Percentiles rank a stretch among this genome's conserved stretches.
These are phyloP conservation scores for Tenebrio molitor DNA, from an alignment of 1,140 invertebrate genomes.

Conservation along the genomic window DNA sequence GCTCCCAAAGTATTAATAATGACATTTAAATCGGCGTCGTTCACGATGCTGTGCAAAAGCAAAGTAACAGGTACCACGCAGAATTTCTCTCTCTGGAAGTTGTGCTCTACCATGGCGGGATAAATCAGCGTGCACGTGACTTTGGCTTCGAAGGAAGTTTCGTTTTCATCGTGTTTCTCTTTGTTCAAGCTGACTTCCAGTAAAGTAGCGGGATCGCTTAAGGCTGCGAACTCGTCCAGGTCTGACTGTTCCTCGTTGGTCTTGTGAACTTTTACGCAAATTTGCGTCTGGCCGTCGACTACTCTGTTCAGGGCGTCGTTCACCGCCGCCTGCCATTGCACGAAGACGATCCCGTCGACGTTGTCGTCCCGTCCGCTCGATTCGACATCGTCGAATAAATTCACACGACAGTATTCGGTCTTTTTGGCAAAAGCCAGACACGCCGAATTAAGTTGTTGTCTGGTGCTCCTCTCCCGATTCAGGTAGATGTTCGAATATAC, in stretches of 20 bases:
- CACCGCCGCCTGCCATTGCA: slow-evolving; percentile 70
- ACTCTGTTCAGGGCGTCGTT: slow-evolving; percentile 64
- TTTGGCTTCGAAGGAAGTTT: slow-evolving; percentile 56
- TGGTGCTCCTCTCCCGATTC: slow-evolving; percentile 54
- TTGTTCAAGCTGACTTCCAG: slow-evolving; percentile 42
- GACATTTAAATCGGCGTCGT: slow-evolving; percentile 54
- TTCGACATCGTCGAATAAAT: slow-evolving; percentile 57
- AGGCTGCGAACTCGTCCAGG: slow-evolving; percentile 23
- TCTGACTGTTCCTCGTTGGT: slow-evolving; percentile 33
- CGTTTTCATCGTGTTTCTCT: slow-evolving; percentile 41
- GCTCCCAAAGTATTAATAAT: slow-evolving; percentile 61
- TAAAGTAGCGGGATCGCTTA: slow-evolving; percentile 38
- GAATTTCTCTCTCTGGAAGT: slow-evolving; percentile 68
- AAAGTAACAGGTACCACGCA: slow-evolving; percentile 71
- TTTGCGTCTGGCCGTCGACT: slow-evolving; percentile 69
- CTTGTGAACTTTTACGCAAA: slow-evolving; percentile 63
- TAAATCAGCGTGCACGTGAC: slow-evolving; percentile 70
- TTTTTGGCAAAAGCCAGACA: slow-evolving; percentile 62
- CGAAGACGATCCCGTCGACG: slow-evolving; percentile 66
- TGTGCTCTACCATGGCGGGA: slow-evolving; percentile 68
- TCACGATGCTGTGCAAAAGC: slow-evolving; percentile 65
- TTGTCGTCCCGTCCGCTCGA: slow-evolving; percentile 38
- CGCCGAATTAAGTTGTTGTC: slow-evolving; percentile 54
- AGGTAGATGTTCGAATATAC: slow-evolving; percentile 66
- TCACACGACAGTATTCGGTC: slow-evolving; percentile 58